Base-by-base conservation (phyloP, 1,140 invertebrate genomes). In the Phthorimaea operculella region DNA sequence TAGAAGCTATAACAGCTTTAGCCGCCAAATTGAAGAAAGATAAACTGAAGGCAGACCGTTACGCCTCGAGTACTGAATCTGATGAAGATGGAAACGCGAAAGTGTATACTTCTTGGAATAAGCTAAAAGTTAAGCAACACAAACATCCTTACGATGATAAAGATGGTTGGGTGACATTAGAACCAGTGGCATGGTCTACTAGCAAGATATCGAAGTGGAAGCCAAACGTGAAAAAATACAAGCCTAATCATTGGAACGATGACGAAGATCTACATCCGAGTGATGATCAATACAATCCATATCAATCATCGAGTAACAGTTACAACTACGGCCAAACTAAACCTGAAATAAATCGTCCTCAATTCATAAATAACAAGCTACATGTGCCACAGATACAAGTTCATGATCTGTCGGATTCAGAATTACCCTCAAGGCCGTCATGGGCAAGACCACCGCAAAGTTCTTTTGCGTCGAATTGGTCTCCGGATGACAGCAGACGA, bases 121-220 rank as follows among this genome's bases (percentile, higher is more conserved):
- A 76, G 61, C 61, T 76, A 66, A 83, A 86, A 72, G 69, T 82
- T 58, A 90, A 87, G 58, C 78, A 80, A 59, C 86, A 90, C 52
- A 87, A 88, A 65, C 76, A 89, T 72, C 87, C 89, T 1, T 89
- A 88, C 57, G 90, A 92, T 54, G 90, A 93, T 62, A 88, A 90
- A 60, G 89, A 90, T 54, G 92, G 91, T 0, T 94, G 92, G 92
- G 91, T 93, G 0, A 91, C 90, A 2, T 75, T 94, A 42, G 92
- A 94, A 52, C 91, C 92, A 0, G 88, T 94, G 6, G 91, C 92
- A 0, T 94, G 92, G 92, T 92, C 91, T 0, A 89, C 90, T 12
- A 92, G 91, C 58, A 92, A 93, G 82, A 90, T 94, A 50, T 92
- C 91, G 7, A 94, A 93, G 71, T 94, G 92, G 92, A 90, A 92